Base-by-base conservation (phyloP, 1,140 invertebrate genomes). In the Drosophila ogumai region DNA sequence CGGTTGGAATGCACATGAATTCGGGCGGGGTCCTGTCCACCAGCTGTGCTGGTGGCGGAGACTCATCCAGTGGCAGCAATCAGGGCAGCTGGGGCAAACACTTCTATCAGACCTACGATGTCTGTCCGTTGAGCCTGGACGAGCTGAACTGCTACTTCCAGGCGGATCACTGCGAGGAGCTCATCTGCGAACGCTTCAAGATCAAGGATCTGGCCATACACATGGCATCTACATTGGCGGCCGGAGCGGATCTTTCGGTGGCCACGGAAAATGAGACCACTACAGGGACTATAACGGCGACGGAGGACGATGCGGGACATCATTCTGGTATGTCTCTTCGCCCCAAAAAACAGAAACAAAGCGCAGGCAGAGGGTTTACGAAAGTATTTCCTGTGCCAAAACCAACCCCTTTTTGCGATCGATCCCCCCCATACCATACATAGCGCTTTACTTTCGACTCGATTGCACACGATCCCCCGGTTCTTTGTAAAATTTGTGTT, bases 1-100 rank as follows among this genome's bases (percentile, higher is more conserved):
- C 92, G 69, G 92, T 50, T n/a, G 31, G 36, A 66, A 90, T 69
- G 82, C 57, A 82, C 47, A 60, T 76, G 10, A 60, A 41, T 19
- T 31, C 60, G 12, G 32, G 50, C 34, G n/a, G 56, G 12, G 25
- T 52, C 25, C 47, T 74, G 10, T 63, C 65, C 52, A 81, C 59
- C 49, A 90, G 75, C 93, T 82, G 84, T 92, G 68, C 92, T 19
- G 59, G 50, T 10, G 66, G 68, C 19, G 60, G 64, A 1, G 52
- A 55, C 36, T 38, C 52, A 0, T 55, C 52, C 19, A 44, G 34
- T 38, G 36, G 46, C 40, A 93, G 93, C 64, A 94, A 93, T 56
- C 90, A 93, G 15, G 93, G 94, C 50, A 93, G 94, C 34, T 93
- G 93, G 82, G 94, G 94, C 74, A 91, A 94, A 22, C 82, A 92